Conservation (phyloP, 2,113 vertebrate species). For the Gorsachius goisagi region DNA sequence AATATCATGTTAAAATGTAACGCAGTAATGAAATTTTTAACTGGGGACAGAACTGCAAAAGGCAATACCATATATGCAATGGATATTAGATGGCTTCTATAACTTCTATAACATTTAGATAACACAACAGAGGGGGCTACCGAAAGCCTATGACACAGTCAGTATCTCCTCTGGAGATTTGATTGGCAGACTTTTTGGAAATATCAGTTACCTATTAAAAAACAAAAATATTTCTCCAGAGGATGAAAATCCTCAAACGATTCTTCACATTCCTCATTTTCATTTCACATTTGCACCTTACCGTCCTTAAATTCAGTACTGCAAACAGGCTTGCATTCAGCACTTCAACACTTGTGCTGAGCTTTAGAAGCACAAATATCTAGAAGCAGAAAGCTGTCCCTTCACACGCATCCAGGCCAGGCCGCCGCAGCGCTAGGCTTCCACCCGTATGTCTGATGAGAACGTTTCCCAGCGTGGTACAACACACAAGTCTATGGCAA, state of each 20-base stretch:
- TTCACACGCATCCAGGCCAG: too few species aligned
- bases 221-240: not conserved
- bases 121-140: not conserved
- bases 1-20: not conserved
- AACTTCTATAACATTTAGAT: not conserved
- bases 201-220: not conserved
- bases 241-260: not conserved
- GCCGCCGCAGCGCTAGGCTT: not conserved
- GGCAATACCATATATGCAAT: not conserved
- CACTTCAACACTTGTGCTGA: not conserved
- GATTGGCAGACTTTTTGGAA: not conserved
- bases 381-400: not conserved
- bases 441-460: rapidly evolving
- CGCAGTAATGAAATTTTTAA: not conserved
- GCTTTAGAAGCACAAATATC: not conserved
- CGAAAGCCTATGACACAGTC: not conserved
- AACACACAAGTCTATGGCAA: not conserved
- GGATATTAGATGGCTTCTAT: not conserved
- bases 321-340: not conserved
- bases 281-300: not conserved
- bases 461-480: not conserved
- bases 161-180: not conserved
- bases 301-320: not conserved
- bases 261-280: not conserved
- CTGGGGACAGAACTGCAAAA: not conserved